These are phyloP conservation scores for Rachycentron canadum DNA, from an alignment of 2,797 vertebrate genomes.

Conservation along the genomic window DNA sequence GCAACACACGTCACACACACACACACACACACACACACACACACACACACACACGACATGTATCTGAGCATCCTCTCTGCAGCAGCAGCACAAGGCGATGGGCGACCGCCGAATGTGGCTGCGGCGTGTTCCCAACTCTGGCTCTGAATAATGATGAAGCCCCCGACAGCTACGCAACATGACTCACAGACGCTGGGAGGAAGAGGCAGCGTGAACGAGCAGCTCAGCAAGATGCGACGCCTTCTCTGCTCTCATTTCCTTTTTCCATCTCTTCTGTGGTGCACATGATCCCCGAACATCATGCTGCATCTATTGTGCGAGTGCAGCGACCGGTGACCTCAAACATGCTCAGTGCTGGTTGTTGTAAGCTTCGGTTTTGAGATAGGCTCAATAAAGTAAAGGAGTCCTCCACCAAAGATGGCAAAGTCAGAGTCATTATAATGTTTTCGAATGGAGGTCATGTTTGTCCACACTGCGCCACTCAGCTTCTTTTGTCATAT, in stretches of 20 bases:
- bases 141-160: conserved; percentile 57
- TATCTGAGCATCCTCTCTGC: conserved; percentile 11
- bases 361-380: neutral
- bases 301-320: neutral
- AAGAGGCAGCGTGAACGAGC: conserved; percentile 24
- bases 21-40: no score
- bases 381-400: neutral
- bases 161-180: conserved; percentile 37
- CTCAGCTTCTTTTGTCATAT: no score
- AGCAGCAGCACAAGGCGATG: conserved; percentile 17
- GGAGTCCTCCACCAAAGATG: neutral
- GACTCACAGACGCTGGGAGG: conserved; percentile 35
- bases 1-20: no score
- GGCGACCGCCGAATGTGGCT: neutral
- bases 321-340: conserved; percentile 19
- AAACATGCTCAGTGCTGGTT: neutral
- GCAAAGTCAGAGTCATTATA: neutral
- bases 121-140: conserved; percentile 13
- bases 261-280: neutral
- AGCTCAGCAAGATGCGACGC: conserved; percentile 8
- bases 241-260: neutral
- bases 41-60: neutral
- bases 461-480: no score
- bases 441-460: neutral
- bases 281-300: neutral